These are phyloP conservation scores for Phylloscopus trochiloides DNA, from an alignment of 2,113 vertebrate species.

Conservation along the genomic window DNA sequence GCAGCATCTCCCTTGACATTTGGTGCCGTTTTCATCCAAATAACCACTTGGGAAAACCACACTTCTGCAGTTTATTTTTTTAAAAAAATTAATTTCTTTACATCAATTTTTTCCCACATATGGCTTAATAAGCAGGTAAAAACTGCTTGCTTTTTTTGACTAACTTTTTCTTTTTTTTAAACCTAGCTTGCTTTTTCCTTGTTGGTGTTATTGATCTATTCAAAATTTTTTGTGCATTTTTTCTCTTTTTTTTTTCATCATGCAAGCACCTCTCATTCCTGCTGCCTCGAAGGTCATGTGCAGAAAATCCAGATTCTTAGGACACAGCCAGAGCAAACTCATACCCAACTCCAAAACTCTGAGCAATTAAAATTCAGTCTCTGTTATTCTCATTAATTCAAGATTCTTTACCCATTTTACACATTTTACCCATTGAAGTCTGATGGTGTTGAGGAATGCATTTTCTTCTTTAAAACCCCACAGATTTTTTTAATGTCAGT, in stretches of 20 bases:
- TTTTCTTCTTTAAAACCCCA: neutral
- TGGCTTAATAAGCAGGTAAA: neutral
- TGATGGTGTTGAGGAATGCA: neutral
- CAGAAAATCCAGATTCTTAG: neutral
- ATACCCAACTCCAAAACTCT: neutral
- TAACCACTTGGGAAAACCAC: too few relatives aligned
- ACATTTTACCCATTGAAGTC: neutral
- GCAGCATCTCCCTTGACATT: too few relatives aligned
- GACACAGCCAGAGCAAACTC: neutral
- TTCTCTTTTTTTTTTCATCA: neutral
- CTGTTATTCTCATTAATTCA: neutral
- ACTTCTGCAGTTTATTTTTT: too few relatives aligned
- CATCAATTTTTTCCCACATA: accelerated
- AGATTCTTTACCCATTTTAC: neutral
- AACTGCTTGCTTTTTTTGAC: neutral
- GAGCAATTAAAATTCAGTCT: neutral
- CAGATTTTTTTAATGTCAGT: neutral
- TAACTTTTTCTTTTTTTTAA: neutral
- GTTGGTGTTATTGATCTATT: neutral
- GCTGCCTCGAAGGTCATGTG: neutral
- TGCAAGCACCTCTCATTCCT: neutral
- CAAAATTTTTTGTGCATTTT: neutral
- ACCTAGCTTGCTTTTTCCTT: neutral
- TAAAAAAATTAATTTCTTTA: neutral
- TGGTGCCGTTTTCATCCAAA: too few relatives aligned